Evolutionary conservation across 2,888 invertebrate species (phyloP), one percentile per base, ranked within the genome.

Genomic region (Diarsia brunnea): DNA sequence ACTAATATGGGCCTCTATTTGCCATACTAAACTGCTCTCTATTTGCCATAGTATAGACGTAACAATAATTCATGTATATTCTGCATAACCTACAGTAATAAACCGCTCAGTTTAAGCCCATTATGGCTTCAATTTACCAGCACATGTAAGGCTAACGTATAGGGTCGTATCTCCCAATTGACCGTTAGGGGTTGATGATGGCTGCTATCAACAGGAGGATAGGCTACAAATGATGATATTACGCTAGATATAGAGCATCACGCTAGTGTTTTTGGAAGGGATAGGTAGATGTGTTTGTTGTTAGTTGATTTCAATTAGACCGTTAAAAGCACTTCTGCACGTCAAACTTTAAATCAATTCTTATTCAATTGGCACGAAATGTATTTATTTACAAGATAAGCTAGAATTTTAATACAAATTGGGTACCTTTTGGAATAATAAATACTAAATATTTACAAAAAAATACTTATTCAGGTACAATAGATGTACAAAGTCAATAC

Each of bases 81-180:
- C n/a, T 19, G 58, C 19, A 65, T 19, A 58, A 14, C 58, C 45
- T 0, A 47, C 47, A 43, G 38, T 43, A 65, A 68, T 79, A 82
- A 82, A 76, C 82, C 38, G 49, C 19, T 66, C 65, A 70, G 76
- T 82, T 64, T 27, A 45, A 45, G n/a, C 68, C 74, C 61, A 66
- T 81, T 81, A 77, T 31, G 49, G 27, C 12, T 77, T 77, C 69
- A 69, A 82, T 82, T 82, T 67, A 69, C 31, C n/a, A 72, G 11
- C 61, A 24, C 66, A 79, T 73, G 45, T 73, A 61, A 12, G 38
- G 51, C 55, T 67, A 60, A 60, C 49, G 45, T 58, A 64, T n/a
- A 21, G 69, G 72, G 43, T 49, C 49, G 75, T 86, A 67, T 81
- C 69, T 81, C 73, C 45, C 73, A 66, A 81, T 84, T 66, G 78